phyloP scores from a whole-genome alignment of 2,888 invertebrate species.

The Eledone cirrhosa region DNA sequence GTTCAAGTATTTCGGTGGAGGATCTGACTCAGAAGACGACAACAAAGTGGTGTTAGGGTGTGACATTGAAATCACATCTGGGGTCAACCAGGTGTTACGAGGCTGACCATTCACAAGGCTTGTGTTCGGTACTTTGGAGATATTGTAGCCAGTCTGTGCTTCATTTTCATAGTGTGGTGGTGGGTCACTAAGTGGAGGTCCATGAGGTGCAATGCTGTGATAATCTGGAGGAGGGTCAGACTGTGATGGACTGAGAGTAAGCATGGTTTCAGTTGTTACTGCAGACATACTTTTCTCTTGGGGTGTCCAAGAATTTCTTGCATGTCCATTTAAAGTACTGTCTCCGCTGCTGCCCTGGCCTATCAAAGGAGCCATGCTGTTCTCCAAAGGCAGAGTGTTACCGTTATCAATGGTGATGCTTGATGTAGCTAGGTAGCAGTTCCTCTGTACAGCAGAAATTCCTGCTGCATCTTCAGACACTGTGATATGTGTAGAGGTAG shows the following conservation, averaged over 20 bases:
- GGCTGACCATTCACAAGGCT: slow-evolving; percentile 13
- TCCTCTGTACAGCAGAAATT: slow-evolving; percentile 9
- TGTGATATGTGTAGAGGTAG: slow-evolving; percentile 45
- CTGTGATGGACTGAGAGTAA: slow-evolving; percentile 73
- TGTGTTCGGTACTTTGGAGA: slow-evolving; percentile 7
- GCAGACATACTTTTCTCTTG: slow-evolving; percentile 65
- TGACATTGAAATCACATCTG: background rate
- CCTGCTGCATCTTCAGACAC: slow-evolving; percentile 23
- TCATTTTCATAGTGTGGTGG: slow-evolving; percentile 15
- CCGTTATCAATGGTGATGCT: slow-evolving; percentile 11
- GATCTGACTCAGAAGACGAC: slow-evolving; percentile 34
- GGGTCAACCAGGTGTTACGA: background rate
- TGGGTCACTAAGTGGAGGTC: background rate
- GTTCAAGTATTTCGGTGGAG: slow-evolving; percentile 56
- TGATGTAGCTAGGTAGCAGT: background rate
- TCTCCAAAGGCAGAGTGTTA: background rate
- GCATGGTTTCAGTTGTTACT: slow-evolving; percentile 73
- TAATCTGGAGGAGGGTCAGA: slow-evolving; percentile 37
- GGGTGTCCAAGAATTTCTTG: slow-evolving; percentile 29
- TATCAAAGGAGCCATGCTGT: slow-evolving; percentile 27
- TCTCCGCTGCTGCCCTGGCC: slow-evolving; percentile 7
- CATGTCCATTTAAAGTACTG: background rate
- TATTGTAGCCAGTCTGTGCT: slow-evolving; percentile 6
- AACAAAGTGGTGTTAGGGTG: background rate
- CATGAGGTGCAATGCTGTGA: slow-evolving; percentile 16